These are phyloP conservation scores for Vandiemenella viatica DNA, from an alignment of 2,888 invertebrate genomes.

Conservation along the genomic window DNA sequence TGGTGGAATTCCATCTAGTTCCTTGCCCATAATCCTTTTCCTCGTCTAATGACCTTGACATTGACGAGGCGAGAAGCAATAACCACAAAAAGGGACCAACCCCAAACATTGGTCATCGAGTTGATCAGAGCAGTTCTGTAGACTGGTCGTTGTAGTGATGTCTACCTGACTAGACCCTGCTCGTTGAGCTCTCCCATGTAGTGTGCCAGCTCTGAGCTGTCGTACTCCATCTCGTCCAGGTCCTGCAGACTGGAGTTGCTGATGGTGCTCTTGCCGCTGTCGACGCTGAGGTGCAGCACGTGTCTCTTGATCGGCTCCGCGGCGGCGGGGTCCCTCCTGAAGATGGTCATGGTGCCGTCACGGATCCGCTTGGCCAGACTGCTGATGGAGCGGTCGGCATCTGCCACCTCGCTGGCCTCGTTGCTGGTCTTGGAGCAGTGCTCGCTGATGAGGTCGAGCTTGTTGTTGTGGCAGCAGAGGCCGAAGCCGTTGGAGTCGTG, in stretches of 20 bases:
- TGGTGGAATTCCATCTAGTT: no score
- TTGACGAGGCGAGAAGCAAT: no score
- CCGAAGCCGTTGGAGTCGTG: background rate
- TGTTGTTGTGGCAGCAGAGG: background rate
- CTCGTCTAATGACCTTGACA: no score
- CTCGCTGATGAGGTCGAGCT: background rate
- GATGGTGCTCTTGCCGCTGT: conserved; percentile 37
- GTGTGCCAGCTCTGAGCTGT: conserved; percentile 45
- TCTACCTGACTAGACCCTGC: conserved; percentile 4
- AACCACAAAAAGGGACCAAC: no score
- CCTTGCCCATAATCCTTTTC: no score
- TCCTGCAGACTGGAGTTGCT: conserved; percentile 64
- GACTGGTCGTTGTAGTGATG: no score
- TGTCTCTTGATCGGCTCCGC: conserved; percentile 22
- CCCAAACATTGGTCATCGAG: no score
- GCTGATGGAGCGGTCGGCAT: background rate
- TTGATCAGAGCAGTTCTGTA: no score
- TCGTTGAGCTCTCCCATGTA: conserved; percentile 53
- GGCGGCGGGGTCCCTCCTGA: conserved; percentile 14
- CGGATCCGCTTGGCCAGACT: conserved; percentile 21
- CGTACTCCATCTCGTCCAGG: conserved; percentile 49
- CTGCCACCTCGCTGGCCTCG: background rate
- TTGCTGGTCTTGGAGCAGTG: background rate
- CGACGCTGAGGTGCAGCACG: conserved; percentile 34
- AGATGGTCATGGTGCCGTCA: conserved; percentile 21